Percentiles rank a stretch among this genome's conserved stretches.
Conservation (phyloP, 2,797 vertebrate species). For the Chaenodraco wilsoni region DNA sequence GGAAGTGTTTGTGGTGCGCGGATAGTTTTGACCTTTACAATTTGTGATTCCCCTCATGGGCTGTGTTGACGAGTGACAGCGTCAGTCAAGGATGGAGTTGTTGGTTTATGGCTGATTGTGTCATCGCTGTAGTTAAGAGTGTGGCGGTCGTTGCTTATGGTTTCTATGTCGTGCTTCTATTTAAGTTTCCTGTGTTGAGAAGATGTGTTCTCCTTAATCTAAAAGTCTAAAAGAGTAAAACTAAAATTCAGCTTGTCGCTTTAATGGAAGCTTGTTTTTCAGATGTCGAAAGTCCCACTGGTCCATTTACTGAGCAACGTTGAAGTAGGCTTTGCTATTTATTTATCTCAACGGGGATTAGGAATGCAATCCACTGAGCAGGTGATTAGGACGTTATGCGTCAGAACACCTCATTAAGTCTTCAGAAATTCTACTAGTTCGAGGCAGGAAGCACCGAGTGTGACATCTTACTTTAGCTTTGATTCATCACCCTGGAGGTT, state of each 20-base stretch:
- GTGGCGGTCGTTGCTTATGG: not conserved
- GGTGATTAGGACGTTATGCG: constrained; percentile 13
- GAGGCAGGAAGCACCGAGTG: not conserved
- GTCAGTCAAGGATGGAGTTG: not conserved
- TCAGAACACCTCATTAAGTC: not conserved
- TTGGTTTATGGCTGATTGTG: not conserved
- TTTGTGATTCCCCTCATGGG: constrained; percentile 33
- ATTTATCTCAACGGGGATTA: constrained; percentile 22
- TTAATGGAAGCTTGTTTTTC: constrained; percentile 26
- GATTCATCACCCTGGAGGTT: not conserved
- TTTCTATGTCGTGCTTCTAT: not conserved
- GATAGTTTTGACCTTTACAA: constrained; percentile 47
- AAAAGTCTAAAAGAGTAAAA: not conserved
- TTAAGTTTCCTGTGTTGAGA: not conserved
- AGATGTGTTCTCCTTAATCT: not conserved
- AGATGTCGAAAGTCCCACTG: constrained; percentile 11
- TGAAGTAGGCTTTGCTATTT: constrained; percentile 10
- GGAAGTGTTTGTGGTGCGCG: constrained; percentile 21
- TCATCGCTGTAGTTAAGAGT: not conserved
- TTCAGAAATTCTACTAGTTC: not conserved
- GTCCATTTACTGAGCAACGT: constrained; percentile 36
- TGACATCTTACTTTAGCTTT: constrained; percentile 4
- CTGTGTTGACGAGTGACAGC: not conserved
- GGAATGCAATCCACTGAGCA: constrained; percentile 2
- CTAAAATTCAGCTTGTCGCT: not conserved